phyloP scores from a whole-genome alignment of 2,113 vertebrate species.

The cat (Felis catus) region DNA sequence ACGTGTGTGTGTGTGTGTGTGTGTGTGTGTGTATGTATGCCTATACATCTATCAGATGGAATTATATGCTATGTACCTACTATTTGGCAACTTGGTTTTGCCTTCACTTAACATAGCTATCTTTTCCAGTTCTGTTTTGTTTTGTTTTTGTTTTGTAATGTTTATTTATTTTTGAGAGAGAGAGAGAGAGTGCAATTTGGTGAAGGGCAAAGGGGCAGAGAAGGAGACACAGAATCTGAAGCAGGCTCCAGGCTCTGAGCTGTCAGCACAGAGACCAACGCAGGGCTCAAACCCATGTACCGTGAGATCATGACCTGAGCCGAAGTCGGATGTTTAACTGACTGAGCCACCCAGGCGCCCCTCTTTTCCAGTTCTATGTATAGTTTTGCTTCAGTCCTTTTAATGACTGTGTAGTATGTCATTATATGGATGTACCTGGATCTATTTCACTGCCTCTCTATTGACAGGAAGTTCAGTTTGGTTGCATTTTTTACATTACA shows the following conservation, averaged over 20 bases:
- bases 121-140: not conserved
- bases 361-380: not conserved
- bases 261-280: too few relatives aligned
- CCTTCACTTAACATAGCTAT: not conserved
- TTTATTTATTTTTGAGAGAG: too few relatives aligned
- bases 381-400: not conserved
- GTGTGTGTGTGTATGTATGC: not conserved
- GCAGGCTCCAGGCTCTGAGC: too few relatives aligned
- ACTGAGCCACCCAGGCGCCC: too few relatives aligned
- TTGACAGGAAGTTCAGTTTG: not conserved
- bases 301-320: too few relatives aligned
- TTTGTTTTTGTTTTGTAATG: too few relatives aligned
- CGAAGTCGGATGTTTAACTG: too few relatives aligned
- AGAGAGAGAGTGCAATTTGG: too few relatives aligned
- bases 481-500: slow-evolving; percentile 30
- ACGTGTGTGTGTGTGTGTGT: not conserved
- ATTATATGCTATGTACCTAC: not conserved
- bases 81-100: slow-evolving; percentile 24
- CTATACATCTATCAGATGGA: not conserved
- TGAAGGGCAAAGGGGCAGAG: too few relatives aligned
- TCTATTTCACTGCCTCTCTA: slow-evolving; percentile 3
- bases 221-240: too few relatives aligned
- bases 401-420: not conserved
- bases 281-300: too few relatives aligned
- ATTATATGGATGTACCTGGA: not conserved